Evolutionary conservation across 2,888 invertebrate species (phyloP).

Genomic region (Helleia helle): DNA sequence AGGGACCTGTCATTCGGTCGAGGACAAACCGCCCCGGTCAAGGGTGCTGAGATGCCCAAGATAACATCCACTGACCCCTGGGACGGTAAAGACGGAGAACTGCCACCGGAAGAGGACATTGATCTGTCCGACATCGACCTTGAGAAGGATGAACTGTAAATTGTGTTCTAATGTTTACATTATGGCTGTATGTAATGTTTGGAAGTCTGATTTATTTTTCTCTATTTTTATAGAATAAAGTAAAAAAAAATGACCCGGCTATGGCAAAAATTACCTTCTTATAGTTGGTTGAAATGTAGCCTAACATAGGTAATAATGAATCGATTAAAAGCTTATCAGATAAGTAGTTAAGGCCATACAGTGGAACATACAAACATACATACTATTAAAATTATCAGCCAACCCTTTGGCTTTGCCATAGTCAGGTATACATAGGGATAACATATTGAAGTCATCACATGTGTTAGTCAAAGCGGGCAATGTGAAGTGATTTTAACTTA

Average conservation of each 20-base stretch:
- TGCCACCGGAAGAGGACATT: slow-evolving; percentile 90
- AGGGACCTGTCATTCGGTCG: slow-evolving; percentile 94
- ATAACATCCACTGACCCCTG: slow-evolving; percentile 82
- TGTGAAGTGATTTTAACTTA: too few relatives aligned
- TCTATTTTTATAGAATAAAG: neutral
- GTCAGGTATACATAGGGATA: slow-evolving; percentile 19
- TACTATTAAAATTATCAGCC: too few relatives aligned
- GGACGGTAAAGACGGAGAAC: slow-evolving; percentile 96
- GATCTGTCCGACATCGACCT: slow-evolving; percentile 93
- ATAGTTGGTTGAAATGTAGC: too few relatives aligned
- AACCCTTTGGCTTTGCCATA: too few relatives aligned
- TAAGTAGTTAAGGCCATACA: too few relatives aligned
- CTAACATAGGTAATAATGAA: too few relatives aligned
- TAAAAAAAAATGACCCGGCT: too few relatives aligned
- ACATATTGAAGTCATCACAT: neutral
- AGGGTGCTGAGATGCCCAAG: slow-evolving; percentile 85
- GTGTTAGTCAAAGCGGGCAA: too few relatives aligned
- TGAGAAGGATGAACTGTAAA: slow-evolving; percentile 85
- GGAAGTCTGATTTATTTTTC: slow-evolving; percentile 10
- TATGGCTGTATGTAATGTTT: slow-evolving; percentile 6
- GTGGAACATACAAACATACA: too few relatives aligned
- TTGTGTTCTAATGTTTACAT: slow-evolving; percentile 12
- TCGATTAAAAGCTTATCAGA: too few relatives aligned
- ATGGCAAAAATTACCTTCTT: too few relatives aligned
- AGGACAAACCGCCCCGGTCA: slow-evolving; percentile 91